Percentiles rank a stretch among this genome's conserved stretches.
Conservation (phyloP, 2,797 vertebrate species). For the Microctenopoma stevenorrisi region DNA sequence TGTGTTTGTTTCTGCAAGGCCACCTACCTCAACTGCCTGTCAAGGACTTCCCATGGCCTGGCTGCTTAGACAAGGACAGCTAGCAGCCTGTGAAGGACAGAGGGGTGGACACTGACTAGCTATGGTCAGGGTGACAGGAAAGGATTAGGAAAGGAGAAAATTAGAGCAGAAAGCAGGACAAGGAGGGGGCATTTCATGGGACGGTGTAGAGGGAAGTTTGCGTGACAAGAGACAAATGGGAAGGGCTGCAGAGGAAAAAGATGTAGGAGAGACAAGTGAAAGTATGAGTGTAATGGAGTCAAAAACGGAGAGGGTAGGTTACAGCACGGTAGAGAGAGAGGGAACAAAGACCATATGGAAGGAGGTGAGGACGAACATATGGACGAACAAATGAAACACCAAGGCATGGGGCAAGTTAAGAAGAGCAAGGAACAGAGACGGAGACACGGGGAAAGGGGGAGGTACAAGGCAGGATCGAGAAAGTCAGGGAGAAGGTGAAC, state of each 20-base stretch:
- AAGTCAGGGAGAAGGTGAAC: neutral
- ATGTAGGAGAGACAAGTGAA: neutral
- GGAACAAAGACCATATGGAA: neutral
- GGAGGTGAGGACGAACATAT: slow-evolving; percentile 5
- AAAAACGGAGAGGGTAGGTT: neutral
- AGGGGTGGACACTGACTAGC: slow-evolving; percentile 41
- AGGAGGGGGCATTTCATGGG: neutral
- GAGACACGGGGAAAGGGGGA: neutral
- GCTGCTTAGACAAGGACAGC: slow-evolving; percentile 58
- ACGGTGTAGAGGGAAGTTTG: neutral
- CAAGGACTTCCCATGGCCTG: slow-evolving; percentile 68
- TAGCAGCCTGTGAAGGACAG: slow-evolving; percentile 65
- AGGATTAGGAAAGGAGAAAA: slow-evolving; percentile 22
- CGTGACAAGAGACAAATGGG: neutral
- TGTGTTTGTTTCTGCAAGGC: slow-evolving; percentile 40
- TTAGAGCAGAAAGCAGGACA: slow-evolving; percentile 14
- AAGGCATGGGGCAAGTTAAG: neutral
- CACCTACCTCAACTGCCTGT: slow-evolving; percentile 54
- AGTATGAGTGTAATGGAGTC: neutral
- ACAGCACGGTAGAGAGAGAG: neutral
- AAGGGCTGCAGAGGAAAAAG: neutral
- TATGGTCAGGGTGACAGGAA: slow-evolving; percentile 41
- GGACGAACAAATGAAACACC: neutral
- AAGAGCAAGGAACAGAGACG: neutral
- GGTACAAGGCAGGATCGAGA: slow-evolving; percentile 2